A percentile compares a stretch with the other conserved stretches of the same genome.
These are phyloP conservation scores for Trinorchestia longiramus DNA, from an alignment of 1,140 invertebrate genomes.

Conservation along the genomic window DNA sequence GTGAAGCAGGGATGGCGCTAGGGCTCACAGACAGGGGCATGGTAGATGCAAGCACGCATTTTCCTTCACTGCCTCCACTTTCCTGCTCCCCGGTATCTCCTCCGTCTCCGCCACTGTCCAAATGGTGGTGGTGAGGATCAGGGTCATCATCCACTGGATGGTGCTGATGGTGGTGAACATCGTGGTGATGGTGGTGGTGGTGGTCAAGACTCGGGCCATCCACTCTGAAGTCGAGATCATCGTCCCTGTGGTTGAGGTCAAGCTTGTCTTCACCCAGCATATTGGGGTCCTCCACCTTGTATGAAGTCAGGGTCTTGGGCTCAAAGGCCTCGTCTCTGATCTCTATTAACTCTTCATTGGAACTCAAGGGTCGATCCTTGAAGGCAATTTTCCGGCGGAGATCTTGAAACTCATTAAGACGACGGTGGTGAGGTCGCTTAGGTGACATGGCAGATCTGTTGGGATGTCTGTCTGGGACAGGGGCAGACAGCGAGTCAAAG, in stretches of 20 bases:
- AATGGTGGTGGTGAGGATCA: background rate
- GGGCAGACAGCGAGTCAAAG: conserved; percentile 37
- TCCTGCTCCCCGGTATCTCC: conserved; percentile 29
- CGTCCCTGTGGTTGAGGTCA: conserved; percentile 12
- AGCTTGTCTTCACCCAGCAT: background rate
- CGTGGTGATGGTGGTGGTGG: background rate
- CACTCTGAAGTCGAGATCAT: conserved; percentile 9
- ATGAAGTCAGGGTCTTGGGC: conserved; percentile 2
- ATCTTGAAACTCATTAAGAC: conserved; percentile 3
- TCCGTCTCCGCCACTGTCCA: conserved; percentile 20
- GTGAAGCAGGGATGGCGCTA: background rate
- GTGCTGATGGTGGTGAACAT: background rate
- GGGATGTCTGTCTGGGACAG: background rate
- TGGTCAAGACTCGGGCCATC: background rate
- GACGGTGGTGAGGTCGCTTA: background rate
- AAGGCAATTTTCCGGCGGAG: conserved; percentile 6
- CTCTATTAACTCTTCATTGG: conserved; percentile 27
- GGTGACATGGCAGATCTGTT: background rate
- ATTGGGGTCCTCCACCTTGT: background rate
- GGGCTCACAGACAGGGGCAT: conserved; percentile 10
- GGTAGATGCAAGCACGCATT: conserved; percentile 9
- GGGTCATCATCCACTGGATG: conserved; percentile 19
- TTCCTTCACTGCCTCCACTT: conserved; percentile 5
- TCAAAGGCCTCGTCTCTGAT: conserved; percentile 47
- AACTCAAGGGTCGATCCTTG: conserved; percentile 17